Percentiles rank a stretch among this genome's conserved stretches.
Conservation (phyloP, 1,140 invertebrate species). For the Chlorops oryzae region DNA sequence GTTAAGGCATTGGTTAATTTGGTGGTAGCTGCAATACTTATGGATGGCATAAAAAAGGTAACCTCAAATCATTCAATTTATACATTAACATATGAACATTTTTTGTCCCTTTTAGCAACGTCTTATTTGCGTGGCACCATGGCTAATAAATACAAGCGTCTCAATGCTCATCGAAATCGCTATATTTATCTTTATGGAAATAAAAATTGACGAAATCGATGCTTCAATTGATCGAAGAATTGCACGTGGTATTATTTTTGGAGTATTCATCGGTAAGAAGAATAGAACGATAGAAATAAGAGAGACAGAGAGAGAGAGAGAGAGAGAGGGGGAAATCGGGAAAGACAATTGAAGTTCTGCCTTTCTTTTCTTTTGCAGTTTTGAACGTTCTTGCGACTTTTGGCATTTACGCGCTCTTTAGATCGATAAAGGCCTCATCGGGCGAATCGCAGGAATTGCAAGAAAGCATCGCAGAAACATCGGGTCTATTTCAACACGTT, state of each 20-base stretch:
- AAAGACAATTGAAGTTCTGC: neutral
- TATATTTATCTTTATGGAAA: conserved; percentile 34
- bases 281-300: neutral
- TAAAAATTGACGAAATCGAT: conserved; percentile 41
- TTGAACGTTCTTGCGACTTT: conserved; percentile 34
- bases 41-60: conserved; percentile 44
- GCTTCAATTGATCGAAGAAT: conserved; percentile 39
- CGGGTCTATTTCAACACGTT: conserved; percentile 38
- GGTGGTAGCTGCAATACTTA: conserved; percentile 34
- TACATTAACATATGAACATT: neutral
- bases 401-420: conserved; percentile 36
- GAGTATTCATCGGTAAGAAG: conserved; percentile 32
- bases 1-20: conserved; percentile 41
- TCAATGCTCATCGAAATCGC: conserved; percentile 37
- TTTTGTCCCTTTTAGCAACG: conserved; percentile 26
- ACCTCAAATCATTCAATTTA: neutral
- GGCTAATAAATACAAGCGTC: conserved; percentile 35
- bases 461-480: conserved; percentile 34
- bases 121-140: conserved; percentile 41
- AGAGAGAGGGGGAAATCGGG: too few relatives aligned
- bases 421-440: conserved; percentile 28
- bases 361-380: conserved; percentile 12
- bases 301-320: too few relatives aligned
- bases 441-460: conserved; percentile 34
- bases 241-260: conserved; percentile 37